These are phyloP conservation scores for Somateria mollissima DNA, from an alignment of 2,797 vertebrate species.

Conservation along the genomic window DNA sequence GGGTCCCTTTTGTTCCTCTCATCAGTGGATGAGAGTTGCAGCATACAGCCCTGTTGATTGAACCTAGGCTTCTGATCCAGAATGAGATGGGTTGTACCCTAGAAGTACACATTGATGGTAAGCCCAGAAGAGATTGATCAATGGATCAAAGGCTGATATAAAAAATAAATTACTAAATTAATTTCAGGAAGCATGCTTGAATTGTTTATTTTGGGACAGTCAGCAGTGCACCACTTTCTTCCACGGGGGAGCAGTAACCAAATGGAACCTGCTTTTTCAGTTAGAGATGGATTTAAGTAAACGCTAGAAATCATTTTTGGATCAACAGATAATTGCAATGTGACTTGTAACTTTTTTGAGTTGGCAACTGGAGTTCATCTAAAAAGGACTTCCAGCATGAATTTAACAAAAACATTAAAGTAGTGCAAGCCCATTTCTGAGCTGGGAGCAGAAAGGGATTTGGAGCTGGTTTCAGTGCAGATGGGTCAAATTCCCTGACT, in stretches of 20 bases:
- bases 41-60: neutral
- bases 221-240: neutral
- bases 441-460: neutral
- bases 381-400: neutral
- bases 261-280: fast-evolving
- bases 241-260: fast-evolving
- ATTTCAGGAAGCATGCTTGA: neutral
- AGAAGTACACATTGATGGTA: neutral
- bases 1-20: fast-evolving
- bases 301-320: neutral
- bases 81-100: fast-evolving
- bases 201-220: neutral
- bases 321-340: neutral
- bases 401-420: neutral
- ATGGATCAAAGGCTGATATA: neutral
- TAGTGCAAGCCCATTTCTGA: neutral
- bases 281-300: neutral
- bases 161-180: neutral
- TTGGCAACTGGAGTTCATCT: neutral
- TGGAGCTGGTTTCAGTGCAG: neutral
- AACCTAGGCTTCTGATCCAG: neutral
- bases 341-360: neutral
- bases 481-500: neutral
- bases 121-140: neutral
- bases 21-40: neutral